These are phyloP conservation scores for Apogon hyalosoma DNA, from an alignment of 2,797 vertebrate species.

Conservation along the genomic window DNA sequence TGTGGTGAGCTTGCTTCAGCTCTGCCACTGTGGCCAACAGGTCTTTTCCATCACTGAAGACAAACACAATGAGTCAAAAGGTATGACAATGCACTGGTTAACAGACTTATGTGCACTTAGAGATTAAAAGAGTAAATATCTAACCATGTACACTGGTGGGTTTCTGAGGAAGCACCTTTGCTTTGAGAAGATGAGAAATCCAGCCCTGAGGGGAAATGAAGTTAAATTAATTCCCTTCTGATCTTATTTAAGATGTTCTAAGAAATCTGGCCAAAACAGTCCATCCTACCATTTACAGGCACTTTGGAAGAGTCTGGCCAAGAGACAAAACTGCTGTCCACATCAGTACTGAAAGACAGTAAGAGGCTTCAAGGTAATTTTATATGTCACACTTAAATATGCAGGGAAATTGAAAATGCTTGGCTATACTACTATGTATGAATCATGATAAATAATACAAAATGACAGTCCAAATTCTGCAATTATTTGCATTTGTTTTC, in stretches of 20 bases:
- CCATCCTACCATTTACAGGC: slow-evolving; percentile 70
- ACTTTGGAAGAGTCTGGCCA: slow-evolving; percentile 58
- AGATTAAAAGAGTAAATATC: slow-evolving; percentile 41
- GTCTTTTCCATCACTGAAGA: slow-evolving; percentile 73
- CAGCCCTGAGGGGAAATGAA: slow-evolving; percentile 63
- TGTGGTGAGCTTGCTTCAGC: slow-evolving; percentile 75
- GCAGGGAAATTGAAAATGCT: too few species aligned
- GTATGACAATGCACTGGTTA: not conserved
- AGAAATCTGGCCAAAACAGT: slow-evolving; percentile 4
- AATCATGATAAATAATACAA: too few species aligned
- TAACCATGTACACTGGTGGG: slow-evolving; percentile 76
- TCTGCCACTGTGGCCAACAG: slow-evolving; percentile 74
- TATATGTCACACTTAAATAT: too few species aligned
- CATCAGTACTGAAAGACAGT: slow-evolving; percentile 69
- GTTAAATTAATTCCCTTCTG: slow-evolving; percentile 14
- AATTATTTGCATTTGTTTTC: too few species aligned
- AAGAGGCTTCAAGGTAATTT: not conserved
- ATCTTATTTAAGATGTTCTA: slow-evolving; percentile 19
- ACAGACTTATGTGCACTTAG: slow-evolving; percentile 3
- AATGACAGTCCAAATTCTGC: too few species aligned
- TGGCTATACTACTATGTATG: too few species aligned
- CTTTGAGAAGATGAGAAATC: slow-evolving; percentile 63
- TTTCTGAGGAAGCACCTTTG: slow-evolving; percentile 66
- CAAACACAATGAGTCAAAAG: slow-evolving; percentile 28
- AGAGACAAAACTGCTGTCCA: slow-evolving; percentile 50